phyloP scores from a whole-genome alignment of 2,888 invertebrate species.

The Harpalus rubripes region DNA sequence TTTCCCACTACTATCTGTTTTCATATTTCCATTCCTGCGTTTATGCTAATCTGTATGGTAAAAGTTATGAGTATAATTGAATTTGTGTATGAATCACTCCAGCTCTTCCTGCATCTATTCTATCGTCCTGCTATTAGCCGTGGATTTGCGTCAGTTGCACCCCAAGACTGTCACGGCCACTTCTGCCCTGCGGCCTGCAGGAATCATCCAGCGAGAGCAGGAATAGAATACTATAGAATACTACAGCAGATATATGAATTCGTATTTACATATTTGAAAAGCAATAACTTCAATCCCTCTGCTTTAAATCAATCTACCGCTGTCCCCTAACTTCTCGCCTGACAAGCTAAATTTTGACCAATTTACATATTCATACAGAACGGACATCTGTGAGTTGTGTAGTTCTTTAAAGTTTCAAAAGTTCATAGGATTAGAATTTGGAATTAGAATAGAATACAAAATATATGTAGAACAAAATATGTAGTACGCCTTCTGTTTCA shows the following conservation, averaged over 20 bases:
- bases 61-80: constrained; percentile 4
- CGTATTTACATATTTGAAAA: constrained; percentile 71
- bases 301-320: constrained; percentile 72
- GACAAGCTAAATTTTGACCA: constrained; percentile 74
- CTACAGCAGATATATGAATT: constrained; percentile 64
- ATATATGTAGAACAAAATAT: not conserved
- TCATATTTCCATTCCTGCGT: not conserved
- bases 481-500: not conserved
- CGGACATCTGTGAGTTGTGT: not conserved
- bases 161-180: constrained; percentile 52
- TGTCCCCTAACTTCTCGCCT: constrained; percentile 71
- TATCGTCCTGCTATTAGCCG: not conserved
- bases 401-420: constrained; percentile 2
- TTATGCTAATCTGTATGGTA: not conserved
- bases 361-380: constrained; percentile 72
- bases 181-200: constrained; percentile 10
- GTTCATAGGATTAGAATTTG: not conserved
- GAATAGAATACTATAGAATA: not conserved
- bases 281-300: constrained; percentile 71
- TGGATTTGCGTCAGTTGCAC: constrained; percentile 35
- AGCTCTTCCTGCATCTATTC: not conserved
- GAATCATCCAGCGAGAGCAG: constrained; percentile 21
- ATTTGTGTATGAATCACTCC: constrained; percentile 16
- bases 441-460: not conserved
- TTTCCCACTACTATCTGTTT: not conserved